phyloP scores from a whole-genome alignment of 2,113 vertebrate genomes.

The Diglossa brunneiventris region DNA sequence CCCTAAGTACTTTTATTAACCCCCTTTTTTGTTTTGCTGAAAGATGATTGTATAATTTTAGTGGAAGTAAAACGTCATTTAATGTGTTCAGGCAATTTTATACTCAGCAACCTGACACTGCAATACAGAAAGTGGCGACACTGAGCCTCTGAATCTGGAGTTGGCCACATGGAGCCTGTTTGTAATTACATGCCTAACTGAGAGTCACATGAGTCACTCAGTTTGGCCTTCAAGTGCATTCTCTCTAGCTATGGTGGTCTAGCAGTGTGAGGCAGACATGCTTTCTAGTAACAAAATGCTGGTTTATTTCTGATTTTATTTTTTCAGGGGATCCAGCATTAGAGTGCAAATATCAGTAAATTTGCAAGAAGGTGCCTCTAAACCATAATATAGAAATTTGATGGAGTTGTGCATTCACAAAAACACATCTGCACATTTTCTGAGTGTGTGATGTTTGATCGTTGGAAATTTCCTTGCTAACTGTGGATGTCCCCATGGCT shows the following conservation, averaged over 20 bases:
- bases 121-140: accelerated
- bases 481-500: neutral
- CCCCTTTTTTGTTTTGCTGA: neutral
- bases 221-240: neutral
- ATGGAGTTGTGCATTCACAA: neutral
- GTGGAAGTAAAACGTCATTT: neutral
- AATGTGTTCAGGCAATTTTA: neutral
- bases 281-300: neutral
- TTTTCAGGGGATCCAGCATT: neutral
- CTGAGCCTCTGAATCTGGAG: neutral
- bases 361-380: neutral
- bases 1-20: neutral
- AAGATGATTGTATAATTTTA: neutral
- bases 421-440: neutral
- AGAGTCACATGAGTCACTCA: neutral
- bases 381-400: neutral
- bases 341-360: neutral
- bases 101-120: neutral
- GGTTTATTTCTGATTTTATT: neutral
- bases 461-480: neutral
- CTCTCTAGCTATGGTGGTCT: neutral
- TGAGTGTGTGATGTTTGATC: neutral
- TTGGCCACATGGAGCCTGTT: neutral
- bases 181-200: neutral
- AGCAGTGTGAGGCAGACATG: neutral